Evolutionary conservation across 2,888 invertebrate genomes (phyloP).

Genomic region (Diabrotica balteata): DNA sequence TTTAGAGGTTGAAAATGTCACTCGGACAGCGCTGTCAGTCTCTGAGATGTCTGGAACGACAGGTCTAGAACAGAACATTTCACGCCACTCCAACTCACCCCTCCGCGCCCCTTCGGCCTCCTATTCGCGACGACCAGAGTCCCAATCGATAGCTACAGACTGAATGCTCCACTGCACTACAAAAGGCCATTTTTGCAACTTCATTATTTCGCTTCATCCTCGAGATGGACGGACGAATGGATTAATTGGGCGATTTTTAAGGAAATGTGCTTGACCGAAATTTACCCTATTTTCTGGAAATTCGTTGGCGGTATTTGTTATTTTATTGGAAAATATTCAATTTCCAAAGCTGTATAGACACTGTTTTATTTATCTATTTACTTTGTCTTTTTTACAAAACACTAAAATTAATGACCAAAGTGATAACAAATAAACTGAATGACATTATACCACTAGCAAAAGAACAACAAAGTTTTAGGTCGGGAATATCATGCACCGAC

Average conservation of each 20-base stretch:
- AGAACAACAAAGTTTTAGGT: too few species aligned
- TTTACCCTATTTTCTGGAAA: too few species aligned
- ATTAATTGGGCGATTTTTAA: conserved; percentile 3
- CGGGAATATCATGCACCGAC: too few species aligned
- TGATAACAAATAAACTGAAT: too few species aligned
- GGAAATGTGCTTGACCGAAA: background rate
- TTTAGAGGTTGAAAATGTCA: conserved; percentile 43
- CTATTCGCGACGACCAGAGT: conserved; percentile 5
- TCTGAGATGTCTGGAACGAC: conserved; percentile 54
- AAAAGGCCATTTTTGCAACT: conserved; percentile 26
- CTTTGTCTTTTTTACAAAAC: too few species aligned
- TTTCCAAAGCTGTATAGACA: too few species aligned
- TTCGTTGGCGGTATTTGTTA: too few species aligned
- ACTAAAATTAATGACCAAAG: too few species aligned
- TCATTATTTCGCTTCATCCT: conserved; percentile 20
- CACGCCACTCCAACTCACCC: conserved; percentile 37
- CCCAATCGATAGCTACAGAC: conserved; percentile 44
- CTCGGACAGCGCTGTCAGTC: conserved; percentile 55
- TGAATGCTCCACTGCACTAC: conserved; percentile 34
- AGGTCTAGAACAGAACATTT: conserved; percentile 47
- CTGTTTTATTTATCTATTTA: too few species aligned
- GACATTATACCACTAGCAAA: too few species aligned
- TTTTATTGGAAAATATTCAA: too few species aligned
- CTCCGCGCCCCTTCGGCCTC: conserved; percentile 20
- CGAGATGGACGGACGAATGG: background rate